These are phyloP conservation scores for Muntiacus muntjak DNA, from an alignment of 2,113 vertebrate genomes.

Conservation along the genomic window DNA sequence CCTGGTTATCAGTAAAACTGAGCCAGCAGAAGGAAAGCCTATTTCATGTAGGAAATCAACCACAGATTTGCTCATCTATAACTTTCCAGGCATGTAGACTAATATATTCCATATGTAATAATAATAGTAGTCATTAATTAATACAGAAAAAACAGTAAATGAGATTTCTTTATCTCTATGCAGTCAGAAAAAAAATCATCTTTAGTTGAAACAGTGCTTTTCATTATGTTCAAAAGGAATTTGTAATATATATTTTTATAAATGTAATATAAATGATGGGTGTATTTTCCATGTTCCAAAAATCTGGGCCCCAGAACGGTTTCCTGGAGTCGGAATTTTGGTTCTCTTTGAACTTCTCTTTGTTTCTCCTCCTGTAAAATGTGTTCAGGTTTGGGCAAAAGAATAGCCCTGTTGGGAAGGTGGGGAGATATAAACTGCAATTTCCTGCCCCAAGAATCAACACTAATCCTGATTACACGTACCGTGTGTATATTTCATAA, in stretches of 20 bases:
- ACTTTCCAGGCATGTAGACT: not conserved
- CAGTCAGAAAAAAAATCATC: not conserved
- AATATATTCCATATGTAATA: not conserved
- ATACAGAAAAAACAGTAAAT: not conserved
- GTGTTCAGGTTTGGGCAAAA: not conserved
- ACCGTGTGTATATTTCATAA: not conserved
- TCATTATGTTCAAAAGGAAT: not conserved
- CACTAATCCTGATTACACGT: not conserved
- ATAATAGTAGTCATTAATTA: not conserved
- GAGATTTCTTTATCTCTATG: not conserved
- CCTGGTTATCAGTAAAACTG: not conserved
- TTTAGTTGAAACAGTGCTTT: not conserved
- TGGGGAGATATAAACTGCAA: not conserved
- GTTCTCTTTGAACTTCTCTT: not conserved
- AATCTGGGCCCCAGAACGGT: not conserved
- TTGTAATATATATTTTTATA: not conserved
- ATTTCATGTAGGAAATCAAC: constrained; percentile 14
- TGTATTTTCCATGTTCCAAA: not conserved
- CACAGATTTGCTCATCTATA: not conserved
- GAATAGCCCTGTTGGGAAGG: not conserved
- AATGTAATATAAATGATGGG: not conserved
- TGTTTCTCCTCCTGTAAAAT: constrained; percentile 15
- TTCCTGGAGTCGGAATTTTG: not conserved
- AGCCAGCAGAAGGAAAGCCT: not conserved
- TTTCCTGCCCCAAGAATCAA: not conserved